These are phyloP conservation scores for Holotrichia oblita DNA, from an alignment of 1,140 invertebrate genomes.

Conservation along the genomic window DNA sequence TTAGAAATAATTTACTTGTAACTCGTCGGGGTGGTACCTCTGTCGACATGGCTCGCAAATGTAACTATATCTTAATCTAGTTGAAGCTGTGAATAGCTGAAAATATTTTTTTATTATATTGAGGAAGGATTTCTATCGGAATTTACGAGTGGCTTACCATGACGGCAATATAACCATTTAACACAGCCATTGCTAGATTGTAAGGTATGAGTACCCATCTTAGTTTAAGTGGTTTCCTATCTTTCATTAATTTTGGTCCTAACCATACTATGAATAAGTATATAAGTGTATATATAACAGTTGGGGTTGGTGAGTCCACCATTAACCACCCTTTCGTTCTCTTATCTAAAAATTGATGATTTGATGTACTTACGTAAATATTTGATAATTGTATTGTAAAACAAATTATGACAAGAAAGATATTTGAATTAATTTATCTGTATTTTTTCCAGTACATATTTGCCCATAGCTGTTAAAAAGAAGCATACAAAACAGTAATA, in stretches of 20 bases:
- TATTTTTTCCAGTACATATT: no score
- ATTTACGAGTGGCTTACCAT: conserved; percentile 68
- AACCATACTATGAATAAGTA: conserved; percentile 85
- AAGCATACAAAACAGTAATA: no score
- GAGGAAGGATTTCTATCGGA: not conserved
- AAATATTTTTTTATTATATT: conserved; percentile 53
- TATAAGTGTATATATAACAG: conserved; percentile 74
- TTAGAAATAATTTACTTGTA: conserved; percentile 69
- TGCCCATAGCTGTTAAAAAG: no score
- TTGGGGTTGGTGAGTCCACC: conserved; percentile 85
- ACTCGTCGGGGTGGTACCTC: conserved; percentile 81
- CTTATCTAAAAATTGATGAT: conserved; percentile 70
- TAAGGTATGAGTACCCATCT: conserved; percentile 84
- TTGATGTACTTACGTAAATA: no score
- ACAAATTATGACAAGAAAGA: no score
- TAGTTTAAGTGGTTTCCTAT: conserved; percentile 80
- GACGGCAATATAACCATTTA: conserved; percentile 87
- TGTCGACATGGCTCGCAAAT: conserved; percentile 89
- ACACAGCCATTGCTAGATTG: conserved; percentile 83
- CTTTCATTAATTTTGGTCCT: conserved; percentile 85
- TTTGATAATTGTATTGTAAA: no score
- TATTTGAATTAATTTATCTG: no score
- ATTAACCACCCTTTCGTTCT: conserved; percentile 88
- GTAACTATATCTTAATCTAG: conserved; percentile 84
- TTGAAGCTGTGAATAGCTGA: conserved; percentile 78